Evolutionary conservation across 2,888 invertebrate species (phyloP), one percentile per base, ranked within the genome.

Genomic region (Encarsia formosa): DNA sequence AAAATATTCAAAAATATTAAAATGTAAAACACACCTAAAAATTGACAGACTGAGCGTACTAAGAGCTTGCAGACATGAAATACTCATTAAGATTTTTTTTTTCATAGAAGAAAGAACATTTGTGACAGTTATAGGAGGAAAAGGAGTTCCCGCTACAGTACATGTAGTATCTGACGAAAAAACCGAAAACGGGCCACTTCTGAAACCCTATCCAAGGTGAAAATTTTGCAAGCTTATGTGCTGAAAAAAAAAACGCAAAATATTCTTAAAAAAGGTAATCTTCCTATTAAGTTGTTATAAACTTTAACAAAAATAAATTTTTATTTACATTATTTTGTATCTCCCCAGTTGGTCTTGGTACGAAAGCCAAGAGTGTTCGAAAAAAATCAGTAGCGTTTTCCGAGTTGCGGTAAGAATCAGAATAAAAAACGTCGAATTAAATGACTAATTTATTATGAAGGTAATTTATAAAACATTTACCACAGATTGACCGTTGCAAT

Each of bases 371-470:
- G 51, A 81, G 67, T 86, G 86, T 63, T 75, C 80, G 26, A 81
- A 83, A n/a, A 75, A n/a, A n/a, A 18, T 88, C 32, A 83, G 84
- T 0, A 87, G 87, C 0, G 87, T 86, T 3, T 87, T 84, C 63
- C 77, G 88, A 66, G 76, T 83, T 13, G 79, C 82, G 61, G 87
- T 87, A 73, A 78, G 80, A 79, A 9, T 41, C 15, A 32, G 6
- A 6, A 3, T 26, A n/a, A n/a, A 15, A 5, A 22, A 16, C 13
- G 34, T 13, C 13, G 13, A 16, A 18, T 26, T 23, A 32, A 19
- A 13, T 19, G 5, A 15, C 22, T 6, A 9, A 23, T 24, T 13
- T n/a, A 4, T 24, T 5, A n/a, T 11, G 22, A 23, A 15, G 5
- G 16, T 11, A 5, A 24, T 24, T 37, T 15, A 26, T 2, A 11